Base-by-base conservation (phyloP, 2,888 invertebrate species). In the Horisme vitalbata region DNA sequence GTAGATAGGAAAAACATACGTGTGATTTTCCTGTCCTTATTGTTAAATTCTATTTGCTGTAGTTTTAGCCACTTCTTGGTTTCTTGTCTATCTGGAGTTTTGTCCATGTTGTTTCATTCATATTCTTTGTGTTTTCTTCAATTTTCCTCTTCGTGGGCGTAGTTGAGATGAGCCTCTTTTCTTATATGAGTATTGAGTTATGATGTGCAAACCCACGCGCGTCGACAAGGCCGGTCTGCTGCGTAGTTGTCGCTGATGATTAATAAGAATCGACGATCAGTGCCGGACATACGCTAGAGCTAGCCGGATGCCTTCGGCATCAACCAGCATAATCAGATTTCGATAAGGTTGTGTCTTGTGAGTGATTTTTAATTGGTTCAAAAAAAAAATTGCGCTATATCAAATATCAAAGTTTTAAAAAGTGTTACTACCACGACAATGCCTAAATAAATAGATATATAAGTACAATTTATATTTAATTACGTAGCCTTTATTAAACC, bases 171-270 rank as follows among this genome's bases (percentile, higher is more conserved):
- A 79, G 71, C 66, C 69, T 55, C 57, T 74, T 67, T 65, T 68
- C 68, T 60, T 56, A 47, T 56, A 35, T 55, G 56, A n/a, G n/a
- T n/a, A n/a, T 57, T 74, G 63, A 69, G 73, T 82, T 83, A 81
- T 85, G 83, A 83, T 76, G 70, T 63, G 68, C 52, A 58, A 64
- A 61, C 89, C 89, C 86, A 89, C 89, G 84, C 87, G 72, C 69
- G 48, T 24, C 52, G 52, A 55, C 86, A 86, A 88, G 86, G 86
- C 66, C 85, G 69, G 61, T 58, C 48, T 69, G 73, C 78, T 88
- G 84, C 89, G 89, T 83, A 89, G 83, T 87, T 82, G 83, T 74
- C 72, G 62, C 54, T 60, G 76, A 85, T 87, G 88, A 89, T 87
- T 87, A 86, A 87, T 85, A 80, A 67, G 71, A 71, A 67, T 67